Evolutionary conservation across 2,113 vertebrate species (phyloP).

Genomic region (Ctenodactylus gundi): DNA sequence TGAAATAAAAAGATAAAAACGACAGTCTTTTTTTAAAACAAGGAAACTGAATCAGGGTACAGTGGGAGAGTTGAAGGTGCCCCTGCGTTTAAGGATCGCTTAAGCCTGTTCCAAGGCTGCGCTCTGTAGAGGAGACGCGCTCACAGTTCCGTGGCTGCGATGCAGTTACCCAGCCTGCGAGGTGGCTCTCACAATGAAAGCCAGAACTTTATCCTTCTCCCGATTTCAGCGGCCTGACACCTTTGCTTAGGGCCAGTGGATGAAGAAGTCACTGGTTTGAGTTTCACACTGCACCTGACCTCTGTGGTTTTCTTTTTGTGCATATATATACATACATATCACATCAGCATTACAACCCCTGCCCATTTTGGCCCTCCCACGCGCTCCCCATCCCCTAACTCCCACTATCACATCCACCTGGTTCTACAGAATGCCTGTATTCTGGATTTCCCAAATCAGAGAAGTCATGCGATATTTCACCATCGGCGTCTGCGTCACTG

Average conservation of each 20-base stretch:
- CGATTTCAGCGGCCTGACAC: background rate
- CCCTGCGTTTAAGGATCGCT: background rate
- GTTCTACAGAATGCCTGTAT: too few relatives aligned
- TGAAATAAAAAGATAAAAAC: background rate
- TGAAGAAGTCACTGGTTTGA: background rate
- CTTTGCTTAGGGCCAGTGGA: background rate
- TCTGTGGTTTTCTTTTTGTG: too few relatives aligned
- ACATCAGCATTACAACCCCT: too few relatives aligned
- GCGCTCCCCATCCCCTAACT: too few relatives aligned
- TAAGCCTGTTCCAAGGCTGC: background rate
- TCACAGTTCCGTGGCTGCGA: background rate
- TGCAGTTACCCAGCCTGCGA: background rate
- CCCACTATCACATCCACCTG: too few relatives aligned
- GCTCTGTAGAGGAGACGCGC: background rate
- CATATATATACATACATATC: too few relatives aligned
- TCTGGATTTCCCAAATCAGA: too few relatives aligned
- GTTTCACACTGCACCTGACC: background rate
- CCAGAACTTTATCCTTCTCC: background rate
- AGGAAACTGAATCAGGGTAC: background rate
- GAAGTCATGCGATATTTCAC: too few relatives aligned
- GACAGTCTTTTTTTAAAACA: background rate
- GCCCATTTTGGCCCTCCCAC: too few relatives aligned
- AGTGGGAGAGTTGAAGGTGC: background rate
- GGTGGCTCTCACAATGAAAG: background rate
- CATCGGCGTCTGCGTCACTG: too few relatives aligned